Base-by-base conservation (phyloP, 2,888 invertebrate genomes). In the Parascotia fuliginaria region DNA sequence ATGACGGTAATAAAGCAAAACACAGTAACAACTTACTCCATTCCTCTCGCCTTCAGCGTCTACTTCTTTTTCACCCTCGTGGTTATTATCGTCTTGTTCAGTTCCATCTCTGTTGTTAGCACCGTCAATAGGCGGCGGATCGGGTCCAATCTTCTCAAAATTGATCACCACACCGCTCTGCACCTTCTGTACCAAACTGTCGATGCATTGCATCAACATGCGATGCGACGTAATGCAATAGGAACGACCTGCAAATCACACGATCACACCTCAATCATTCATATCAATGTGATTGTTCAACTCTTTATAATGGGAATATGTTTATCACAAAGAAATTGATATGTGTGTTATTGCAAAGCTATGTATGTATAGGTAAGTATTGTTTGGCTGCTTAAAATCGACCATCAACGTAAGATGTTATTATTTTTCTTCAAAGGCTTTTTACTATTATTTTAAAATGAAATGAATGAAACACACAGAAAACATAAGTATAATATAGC, bases 151-250 rank as follows among this genome's bases (percentile, higher is more conserved):
- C 85, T 98, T 99, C 86, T 99, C 99, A 82, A 99, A 99, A 87
- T 98, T 97, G 55, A 99, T 96, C 14, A 99, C 99, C 32, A 99
- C 99, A 0, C 99, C 99, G 63, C 97, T 97, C 82, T 99, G 99
- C 28, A 99, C 98, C 89, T 99, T 99, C 83, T 98, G 98, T 9
- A 99, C 98, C 41, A 99, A 93, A 76, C 98, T 98, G 83, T 99
- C 99, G 64, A 99, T 96, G 79, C 98, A 98, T 81, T 98, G 98
- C 94, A 97, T 97, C 78, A 99, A 92, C 95, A 98, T 97, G 56
- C 98, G 94, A 77, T 99, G 98, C 0, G 98, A 98, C 19, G 98
- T 97, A 55, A 99, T 97, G 70, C 97, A 96, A 87, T 99, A 99
- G 0, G 99, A 99, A 37, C 99, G 95, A 56, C 99, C 96, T 96